Evolutionary conservation across 2,113 vertebrate species (phyloP), one percentile per base, ranked within the genome.

Genomic region (Leiothrix lutea): DNA sequence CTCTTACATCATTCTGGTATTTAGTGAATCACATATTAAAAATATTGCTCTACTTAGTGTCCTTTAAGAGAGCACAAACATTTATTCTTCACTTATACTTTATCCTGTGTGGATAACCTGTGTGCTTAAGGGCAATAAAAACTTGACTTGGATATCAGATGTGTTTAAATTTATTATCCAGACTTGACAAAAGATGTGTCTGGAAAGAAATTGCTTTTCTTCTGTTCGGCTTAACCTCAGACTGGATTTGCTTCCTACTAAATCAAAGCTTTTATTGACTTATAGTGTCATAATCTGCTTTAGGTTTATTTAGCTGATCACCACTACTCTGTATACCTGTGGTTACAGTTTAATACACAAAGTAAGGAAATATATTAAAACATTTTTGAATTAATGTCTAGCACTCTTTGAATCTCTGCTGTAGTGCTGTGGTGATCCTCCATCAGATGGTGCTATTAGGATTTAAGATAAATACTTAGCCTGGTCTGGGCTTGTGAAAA

Each of bases 401-500:
- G 56, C 31, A 60, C 25, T 12, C 23, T 78, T 60, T 31, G 44
- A 69, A 72, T 80, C 6, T 82, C 61, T 86, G 61, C 56, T 61
- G 58, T n/a, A 50, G 64, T 56, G 29, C 35, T 95, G 89, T 88
- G 70, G 24, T 66, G 75, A 91, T 85, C 58, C 70, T 95, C 94
- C 94, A 94, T 95, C 91, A 96, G 96, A 90, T 97, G 95, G 94
- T 91, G 86, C 92, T 97, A 26, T 92, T 95, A 92, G 91, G 84
- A 90, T 83, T 97, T 75, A 36, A 94, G 80, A 96, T 78, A 83
- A 86, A 33, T 51, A 24, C 28, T 73, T 40, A 91, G 65, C 28
- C 79, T 69, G 24, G 17, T 70, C 85, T 90, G 67, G 3, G 2
- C 20, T 77, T 69, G 61, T 10, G 19, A 80, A 65, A 78, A 57